Evolutionary conservation across 2,113 vertebrate species (phyloP), one percentile per base, ranked within the genome.

Genomic region (Oophaga pumilio): DNA sequence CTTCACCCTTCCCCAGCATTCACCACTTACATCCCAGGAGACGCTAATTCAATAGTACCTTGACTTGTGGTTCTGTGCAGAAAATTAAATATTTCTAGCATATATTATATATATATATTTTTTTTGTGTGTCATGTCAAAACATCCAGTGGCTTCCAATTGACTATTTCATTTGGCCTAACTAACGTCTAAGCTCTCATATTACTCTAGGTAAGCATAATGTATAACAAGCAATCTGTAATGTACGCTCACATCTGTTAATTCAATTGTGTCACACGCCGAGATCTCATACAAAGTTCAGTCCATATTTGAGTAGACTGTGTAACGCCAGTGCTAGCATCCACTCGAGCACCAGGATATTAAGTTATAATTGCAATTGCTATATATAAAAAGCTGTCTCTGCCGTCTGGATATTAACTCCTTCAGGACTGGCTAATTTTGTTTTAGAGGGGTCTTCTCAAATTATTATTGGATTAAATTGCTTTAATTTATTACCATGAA

Each of bases 11-110:
- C 50, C 84, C 59, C 28, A 77, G 59, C 57, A 77, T 76, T 85
- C 84, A 85, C 43, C 84, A 85, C 84, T 77, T 77, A 15, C 22
- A 85, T 76, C 84, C 84, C 84, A 52, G 20, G 73, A 77, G 84
- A 85, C 10, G 76, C 52, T 76, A 77, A 50, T 59, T 77, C 56
- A 50, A 24, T 77, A 52, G 60, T 85, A 64, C 59, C 73, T 85
- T 64, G 50, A 77, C 73, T 76, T 77, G 57, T 26, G 84, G 84
- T 64, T 64, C 74, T 62, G 10, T 52, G 73, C 64, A 24, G 62
- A 77, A 77, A 64, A 76, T 77, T 77, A 28, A 69, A 68, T 66
- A 83, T 83, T 83, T 83, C 64, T 53, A 49, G 20, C 18, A 12
- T 69, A 28, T 43, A 17, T 69, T 69, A 33, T 71, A 33, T 33